phyloP scores from a whole-genome alignment of 2,888 invertebrate genomes.

The Scaptomyza reducta region DNA sequence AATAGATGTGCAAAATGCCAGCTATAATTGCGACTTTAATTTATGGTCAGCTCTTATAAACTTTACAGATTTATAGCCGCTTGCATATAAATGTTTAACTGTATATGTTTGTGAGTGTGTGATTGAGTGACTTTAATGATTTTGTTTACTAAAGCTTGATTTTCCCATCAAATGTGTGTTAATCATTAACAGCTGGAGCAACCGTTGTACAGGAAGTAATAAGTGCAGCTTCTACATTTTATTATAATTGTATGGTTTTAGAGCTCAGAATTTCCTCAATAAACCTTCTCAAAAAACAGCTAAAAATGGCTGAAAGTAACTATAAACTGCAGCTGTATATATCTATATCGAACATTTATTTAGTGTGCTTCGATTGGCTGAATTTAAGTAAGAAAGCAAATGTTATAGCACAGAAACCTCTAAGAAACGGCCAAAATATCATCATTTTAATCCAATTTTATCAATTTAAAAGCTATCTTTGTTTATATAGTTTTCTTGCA shows the following conservation, averaged over 20 bases:
- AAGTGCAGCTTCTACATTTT: no score
- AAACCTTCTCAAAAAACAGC: no score
- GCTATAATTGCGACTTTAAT: conserved; percentile 72
- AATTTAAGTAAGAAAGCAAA: no score
- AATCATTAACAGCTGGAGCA: conserved; percentile 10
- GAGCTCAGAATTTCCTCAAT: no score
- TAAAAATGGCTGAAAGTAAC: no score
- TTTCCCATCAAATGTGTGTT: conserved; percentile 32
- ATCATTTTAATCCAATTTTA: background rate
- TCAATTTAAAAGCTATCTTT: no score
- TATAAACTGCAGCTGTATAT: no score
- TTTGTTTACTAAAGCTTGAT: conserved; percentile 60
- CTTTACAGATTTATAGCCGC: conserved; percentile 57
- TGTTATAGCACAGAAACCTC: background rate
- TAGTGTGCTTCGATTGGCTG: no score
- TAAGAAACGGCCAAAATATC: no score
- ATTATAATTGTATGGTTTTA: no score
- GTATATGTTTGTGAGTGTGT: conserved; percentile 16
- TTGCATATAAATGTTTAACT: background rate
- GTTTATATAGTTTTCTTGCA: background rate
- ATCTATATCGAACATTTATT: no score
- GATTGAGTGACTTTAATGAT: conserved; percentile 56
- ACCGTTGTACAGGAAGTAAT: conserved; percentile 19
- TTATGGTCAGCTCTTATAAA: conserved; percentile 56
- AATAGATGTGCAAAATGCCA: conserved; percentile 63